phyloP scores from a whole-genome alignment of 2,113 vertebrate species.

The Damaliscus lunatus region DNA sequence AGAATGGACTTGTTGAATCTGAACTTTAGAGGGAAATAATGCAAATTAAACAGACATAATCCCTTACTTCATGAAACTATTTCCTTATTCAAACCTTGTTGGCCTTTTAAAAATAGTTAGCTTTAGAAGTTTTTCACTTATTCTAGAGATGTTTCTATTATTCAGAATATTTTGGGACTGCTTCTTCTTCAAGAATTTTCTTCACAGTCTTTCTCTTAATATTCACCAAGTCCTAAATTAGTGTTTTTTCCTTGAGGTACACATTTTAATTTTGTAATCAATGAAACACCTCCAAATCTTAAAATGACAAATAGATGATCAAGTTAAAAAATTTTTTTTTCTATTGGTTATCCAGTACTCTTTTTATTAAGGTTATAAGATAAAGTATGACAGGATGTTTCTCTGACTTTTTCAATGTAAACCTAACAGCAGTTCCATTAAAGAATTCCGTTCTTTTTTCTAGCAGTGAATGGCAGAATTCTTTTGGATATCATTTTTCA shows the following conservation, averaged over 20 bases:
- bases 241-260: not conserved
- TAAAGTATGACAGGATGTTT: not conserved
- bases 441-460: not conserved
- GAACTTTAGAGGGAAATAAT: not conserved
- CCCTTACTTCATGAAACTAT: not conserved
- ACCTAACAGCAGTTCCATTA: not conserved
- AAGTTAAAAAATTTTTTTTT: not conserved
- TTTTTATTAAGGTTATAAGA: not conserved
- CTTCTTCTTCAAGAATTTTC: not conserved
- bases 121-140: not conserved
- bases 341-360: not conserved
- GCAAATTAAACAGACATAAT: not conserved
- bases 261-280: constrained; percentile 19
- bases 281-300: not conserved
- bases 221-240: not conserved
- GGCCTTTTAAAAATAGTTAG: not conserved
- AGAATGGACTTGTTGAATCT: not conserved
- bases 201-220: not conserved
- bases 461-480: not conserved
- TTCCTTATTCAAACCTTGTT: not conserved
- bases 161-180: not conserved
- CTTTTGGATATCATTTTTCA: not conserved
- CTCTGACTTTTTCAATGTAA: not conserved
- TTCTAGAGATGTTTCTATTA: not conserved
- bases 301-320: not conserved